Conservation (phyloP, 2,888 invertebrate species). For the Choreutis nemorana region DNA sequence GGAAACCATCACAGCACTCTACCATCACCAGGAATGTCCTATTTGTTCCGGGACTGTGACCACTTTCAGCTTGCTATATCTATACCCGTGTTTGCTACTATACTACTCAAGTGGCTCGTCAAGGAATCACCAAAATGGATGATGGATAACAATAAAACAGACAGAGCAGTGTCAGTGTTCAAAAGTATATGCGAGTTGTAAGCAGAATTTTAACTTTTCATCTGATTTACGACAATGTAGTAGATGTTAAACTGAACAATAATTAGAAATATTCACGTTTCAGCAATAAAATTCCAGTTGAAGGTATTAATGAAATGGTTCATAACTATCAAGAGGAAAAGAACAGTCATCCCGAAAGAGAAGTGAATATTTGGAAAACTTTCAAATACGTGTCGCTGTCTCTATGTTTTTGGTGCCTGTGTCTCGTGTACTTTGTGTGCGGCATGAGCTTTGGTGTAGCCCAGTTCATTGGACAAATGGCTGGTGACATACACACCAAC, state of each 20-base stretch:
- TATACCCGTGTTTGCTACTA: constrained; percentile 29
- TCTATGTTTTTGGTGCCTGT: constrained; percentile 70
- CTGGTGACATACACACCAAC: constrained; percentile 79
- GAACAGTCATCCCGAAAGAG: constrained; percentile 9
- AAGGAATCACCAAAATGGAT: constrained; percentile 49
- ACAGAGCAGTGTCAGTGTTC: constrained; percentile 27
- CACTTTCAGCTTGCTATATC: constrained; percentile 35
- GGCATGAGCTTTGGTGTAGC: constrained; percentile 86
- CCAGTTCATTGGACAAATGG: constrained; percentile 78
- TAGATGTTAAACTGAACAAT: not conserved
- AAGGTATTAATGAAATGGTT: constrained; percentile 26
- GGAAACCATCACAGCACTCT: constrained; percentile 33
- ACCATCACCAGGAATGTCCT: constrained; percentile 39
- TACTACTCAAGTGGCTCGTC: constrained; percentile 20
- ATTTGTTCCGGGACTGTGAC: constrained; percentile 32
- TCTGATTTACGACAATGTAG: not conserved
- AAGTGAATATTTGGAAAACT: constrained; percentile 33
- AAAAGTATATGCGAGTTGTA: constrained; percentile 32
- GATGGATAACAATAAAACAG: constrained; percentile 28
- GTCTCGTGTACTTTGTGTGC: constrained; percentile 77
- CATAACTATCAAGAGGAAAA: constrained; percentile 20
- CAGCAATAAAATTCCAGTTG: constrained; percentile 25
- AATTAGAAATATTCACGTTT: constrained; percentile 12
- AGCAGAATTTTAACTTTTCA: constrained; percentile 12
- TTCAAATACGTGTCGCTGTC: constrained; percentile 57